Evolutionary conservation across 2,113 vertebrate genomes (phyloP).

Genomic region (Tragelaphus imberbis): DNA sequence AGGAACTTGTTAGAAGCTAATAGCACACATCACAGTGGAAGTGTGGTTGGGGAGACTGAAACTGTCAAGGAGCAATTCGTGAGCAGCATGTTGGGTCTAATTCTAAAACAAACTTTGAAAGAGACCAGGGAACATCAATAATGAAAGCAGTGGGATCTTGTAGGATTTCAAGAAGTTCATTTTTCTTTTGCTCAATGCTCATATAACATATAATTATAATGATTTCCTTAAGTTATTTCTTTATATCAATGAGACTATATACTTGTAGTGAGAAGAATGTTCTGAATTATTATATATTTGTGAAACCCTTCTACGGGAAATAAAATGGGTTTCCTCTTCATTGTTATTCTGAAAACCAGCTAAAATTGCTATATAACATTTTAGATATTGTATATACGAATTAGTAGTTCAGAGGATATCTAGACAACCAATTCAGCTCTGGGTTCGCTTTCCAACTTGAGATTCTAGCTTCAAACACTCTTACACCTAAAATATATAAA

Average conservation of each 20-base stretch:
- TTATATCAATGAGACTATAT: background rate
- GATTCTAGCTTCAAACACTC: background rate
- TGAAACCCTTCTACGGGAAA: background rate
- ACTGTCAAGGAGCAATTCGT: background rate
- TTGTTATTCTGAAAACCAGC: background rate
- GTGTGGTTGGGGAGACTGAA: background rate
- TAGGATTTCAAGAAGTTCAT: background rate
- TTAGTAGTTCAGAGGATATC: background rate
- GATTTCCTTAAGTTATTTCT: background rate
- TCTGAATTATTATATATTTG: background rate
- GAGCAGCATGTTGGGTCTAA: background rate
- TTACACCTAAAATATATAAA: background rate
- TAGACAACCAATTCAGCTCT: background rate
- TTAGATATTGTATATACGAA: background rate
- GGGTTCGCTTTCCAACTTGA: background rate
- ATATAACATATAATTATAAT: background rate
- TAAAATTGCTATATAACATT: background rate
- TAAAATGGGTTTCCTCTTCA: background rate
- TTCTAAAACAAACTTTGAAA: background rate
- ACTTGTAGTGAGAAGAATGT: background rate
- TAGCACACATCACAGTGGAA: too few species aligned
- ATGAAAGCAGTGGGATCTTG: background rate
- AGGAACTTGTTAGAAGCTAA: background rate
- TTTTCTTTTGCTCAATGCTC: background rate
- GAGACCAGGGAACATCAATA: background rate